A percentile compares a stretch with the other conserved stretches of the same genome.
phyloP scores from a whole-genome alignment of 2,113 vertebrate species.

The Ciconia stormi region DNA sequence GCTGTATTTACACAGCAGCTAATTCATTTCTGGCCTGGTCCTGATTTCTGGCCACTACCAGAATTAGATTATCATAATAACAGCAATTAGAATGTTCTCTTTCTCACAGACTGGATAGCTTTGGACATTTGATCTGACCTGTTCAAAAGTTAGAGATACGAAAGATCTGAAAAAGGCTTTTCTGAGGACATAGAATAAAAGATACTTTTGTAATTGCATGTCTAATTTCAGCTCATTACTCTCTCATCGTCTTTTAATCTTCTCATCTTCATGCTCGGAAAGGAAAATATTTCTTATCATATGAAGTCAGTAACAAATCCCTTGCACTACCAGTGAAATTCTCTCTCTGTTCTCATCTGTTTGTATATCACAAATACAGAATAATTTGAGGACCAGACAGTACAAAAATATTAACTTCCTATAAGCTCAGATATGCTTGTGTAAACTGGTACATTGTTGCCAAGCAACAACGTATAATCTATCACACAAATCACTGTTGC shows the following conservation, averaged over 20 bases:
- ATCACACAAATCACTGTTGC: not conserved
- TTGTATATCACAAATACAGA: not conserved
- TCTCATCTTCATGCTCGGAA: not conserved
- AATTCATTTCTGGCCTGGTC: not conserved
- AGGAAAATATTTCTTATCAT: not conserved
- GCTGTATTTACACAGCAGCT: not conserved
- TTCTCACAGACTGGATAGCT: not conserved
- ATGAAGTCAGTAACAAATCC: not conserved
- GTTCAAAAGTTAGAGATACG: not conserved
- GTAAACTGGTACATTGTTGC: not conserved
- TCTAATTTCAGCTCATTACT: not conserved
- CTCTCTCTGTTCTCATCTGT: not conserved
- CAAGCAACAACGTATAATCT: not conserved
- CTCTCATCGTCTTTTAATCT: not conserved
- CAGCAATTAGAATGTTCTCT: not conserved
- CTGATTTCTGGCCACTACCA: not conserved
- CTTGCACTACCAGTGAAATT: not conserved
- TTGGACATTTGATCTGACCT: not conserved
- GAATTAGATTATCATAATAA: constrained; percentile 34
- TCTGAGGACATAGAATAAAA: not conserved
- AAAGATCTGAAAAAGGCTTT: not conserved
- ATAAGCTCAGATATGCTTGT: not conserved
- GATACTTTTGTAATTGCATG: not conserved
- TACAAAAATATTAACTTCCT: not conserved
- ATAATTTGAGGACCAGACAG: not conserved